Evolutionary conservation across 2,888 invertebrate species (phyloP), one percentile per base, ranked within the genome.

Genomic region (Diloba caeruleocephala): DNA sequence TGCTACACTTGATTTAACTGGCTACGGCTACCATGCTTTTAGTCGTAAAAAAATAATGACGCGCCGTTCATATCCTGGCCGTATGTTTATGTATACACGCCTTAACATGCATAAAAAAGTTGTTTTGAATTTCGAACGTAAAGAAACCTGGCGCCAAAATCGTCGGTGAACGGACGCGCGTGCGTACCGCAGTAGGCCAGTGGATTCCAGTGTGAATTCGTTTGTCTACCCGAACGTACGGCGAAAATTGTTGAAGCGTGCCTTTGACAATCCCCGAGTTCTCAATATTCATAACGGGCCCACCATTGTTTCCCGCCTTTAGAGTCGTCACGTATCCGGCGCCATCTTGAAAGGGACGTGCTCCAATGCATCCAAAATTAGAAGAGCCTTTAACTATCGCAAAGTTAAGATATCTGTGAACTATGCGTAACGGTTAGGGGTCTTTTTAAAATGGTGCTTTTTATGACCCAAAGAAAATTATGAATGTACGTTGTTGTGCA

Each of bases 201-300:
- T 67, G 70, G 78, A 82, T 82, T 76, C 79, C 76, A 71, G 71
- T 75, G 74, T 79, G 72, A 76, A 72, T 82, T 78, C 81, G 78
- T 80, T 69, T 68, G 74, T 68, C 65, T 55, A 65, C 60, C 49
- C 60, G 60, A 78, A 80, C 76, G 73, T 72, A 81, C 79, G 76
- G 84, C 76, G 79, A 89, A 90, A 88, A 86, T 85, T 76, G 74
- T 76, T 77, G 74, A 81, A 74, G 79, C 80, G 75, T 84, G 78
- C 79, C 69, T 78, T 80, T 81, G 81, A 78, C 76, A 85, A 85
- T 84, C 82, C 83, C 82, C 72, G 73, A 83, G 82, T 69, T 84
- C 82, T 90, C 87, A 88, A 89, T 89, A 92, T 90, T 90, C 88
- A 89, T 92, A 92, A 90, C 92, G 90, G 89, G 70, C 79, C 67